Conservation (phyloP, 92 coral and sea anemone species). For the Palythoa heliodiscus region DNA sequence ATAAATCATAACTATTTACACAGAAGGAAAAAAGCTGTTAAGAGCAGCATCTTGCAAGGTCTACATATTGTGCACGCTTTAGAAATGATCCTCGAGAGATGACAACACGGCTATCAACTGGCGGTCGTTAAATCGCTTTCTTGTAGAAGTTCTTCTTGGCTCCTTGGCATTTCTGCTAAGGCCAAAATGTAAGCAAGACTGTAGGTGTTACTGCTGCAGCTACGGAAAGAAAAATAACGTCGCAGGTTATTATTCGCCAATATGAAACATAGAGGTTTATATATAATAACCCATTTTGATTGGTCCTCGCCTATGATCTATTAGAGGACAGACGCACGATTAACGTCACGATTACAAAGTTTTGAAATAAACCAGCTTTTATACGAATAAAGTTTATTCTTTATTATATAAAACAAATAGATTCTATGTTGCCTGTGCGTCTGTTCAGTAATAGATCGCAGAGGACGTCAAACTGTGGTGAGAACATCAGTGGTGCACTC, state of each 20-base stretch:
- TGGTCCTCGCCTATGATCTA: too few relatives aligned
- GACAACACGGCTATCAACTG: conserved; percentile 6
- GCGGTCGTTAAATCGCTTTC: not conserved
- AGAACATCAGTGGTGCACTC: too few relatives aligned
- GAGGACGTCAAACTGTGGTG: too few relatives aligned
- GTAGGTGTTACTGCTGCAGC: conserved; percentile 70
- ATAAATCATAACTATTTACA: not conserved
- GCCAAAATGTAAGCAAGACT: conserved; percentile 62
- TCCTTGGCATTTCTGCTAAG: conserved; percentile 58
- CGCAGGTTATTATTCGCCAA: not conserved
- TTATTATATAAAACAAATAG: too few relatives aligned
- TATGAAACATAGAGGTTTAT: not conserved
- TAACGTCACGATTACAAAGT: too few relatives aligned
- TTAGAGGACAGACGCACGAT: too few relatives aligned
- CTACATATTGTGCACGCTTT: not conserved
- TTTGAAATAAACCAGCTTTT: too few relatives aligned
- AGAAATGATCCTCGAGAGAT: not conserved
- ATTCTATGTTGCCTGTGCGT: too few relatives aligned
- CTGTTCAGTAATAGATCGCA: too few relatives aligned
- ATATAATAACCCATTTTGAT: too few relatives aligned
- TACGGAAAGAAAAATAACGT: conserved; percentile 23
- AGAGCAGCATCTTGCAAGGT: not conserved
- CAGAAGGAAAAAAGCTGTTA: not conserved
- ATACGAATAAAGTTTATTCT: too few relatives aligned
- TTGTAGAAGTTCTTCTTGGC: conserved; percentile 32